These are phyloP conservation scores for Amphiura filiformis DNA, from an alignment of 35 echinoderm and acorn worm species.

Conservation along the genomic window DNA sequence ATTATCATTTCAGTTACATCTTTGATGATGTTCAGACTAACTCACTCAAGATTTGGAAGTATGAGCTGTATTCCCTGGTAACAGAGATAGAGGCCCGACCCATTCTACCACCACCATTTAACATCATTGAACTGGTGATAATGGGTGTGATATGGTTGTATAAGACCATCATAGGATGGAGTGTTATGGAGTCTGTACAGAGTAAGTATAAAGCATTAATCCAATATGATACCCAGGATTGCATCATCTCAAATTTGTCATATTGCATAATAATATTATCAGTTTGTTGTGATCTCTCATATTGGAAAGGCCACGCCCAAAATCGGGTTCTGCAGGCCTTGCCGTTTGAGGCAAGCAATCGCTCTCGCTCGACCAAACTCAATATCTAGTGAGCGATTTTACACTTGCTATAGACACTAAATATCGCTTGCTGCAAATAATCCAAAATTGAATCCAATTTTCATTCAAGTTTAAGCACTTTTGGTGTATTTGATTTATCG, in stretches of 20 bases:
- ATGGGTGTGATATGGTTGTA: slow-evolving; percentile 23
- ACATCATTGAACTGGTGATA: slow-evolving; percentile 60
- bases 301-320: too few relatives aligned
- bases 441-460: too few relatives aligned
- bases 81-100: slow-evolving; percentile 73
- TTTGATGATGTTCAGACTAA: slow-evolving; percentile 84
- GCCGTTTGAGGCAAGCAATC: too few relatives aligned
- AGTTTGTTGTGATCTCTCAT: too few relatives aligned
- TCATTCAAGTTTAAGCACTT: too few relatives aligned
- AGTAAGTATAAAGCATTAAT: neutral
- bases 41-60: slow-evolving; percentile 84
- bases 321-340: too few relatives aligned
- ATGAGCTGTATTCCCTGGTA: slow-evolving; percentile 76
- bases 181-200: neutral
- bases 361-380: too few relatives aligned
- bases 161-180: too few relatives aligned
- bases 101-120: slow-evolving; percentile 57
- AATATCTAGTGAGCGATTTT: too few relatives aligned
- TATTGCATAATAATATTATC: neutral
- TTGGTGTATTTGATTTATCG: too few relatives aligned
- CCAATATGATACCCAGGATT: neutral
- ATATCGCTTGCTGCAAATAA: too few relatives aligned
- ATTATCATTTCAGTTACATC: slow-evolving; percentile 45
- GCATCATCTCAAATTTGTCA: neutral
- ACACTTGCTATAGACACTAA: too few relatives aligned